These are phyloP conservation scores for Congeria kusceri DNA, from an alignment of 2,888 invertebrate genomes.

Conservation along the genomic window DNA sequence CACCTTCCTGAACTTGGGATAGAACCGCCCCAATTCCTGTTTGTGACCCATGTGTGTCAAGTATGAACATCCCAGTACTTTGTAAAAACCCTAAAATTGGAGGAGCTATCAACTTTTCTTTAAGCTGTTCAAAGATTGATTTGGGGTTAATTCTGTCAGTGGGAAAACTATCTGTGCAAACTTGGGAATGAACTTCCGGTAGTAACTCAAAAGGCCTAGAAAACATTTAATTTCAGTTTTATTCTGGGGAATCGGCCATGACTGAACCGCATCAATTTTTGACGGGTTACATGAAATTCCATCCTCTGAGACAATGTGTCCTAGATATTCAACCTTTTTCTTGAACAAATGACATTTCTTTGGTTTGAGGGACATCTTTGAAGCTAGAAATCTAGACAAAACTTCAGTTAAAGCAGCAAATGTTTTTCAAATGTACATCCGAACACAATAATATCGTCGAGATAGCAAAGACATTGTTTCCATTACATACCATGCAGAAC, in stretches of 20 bases:
- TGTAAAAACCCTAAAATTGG: conserved; percentile 8
- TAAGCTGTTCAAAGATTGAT: conserved; percentile 6
- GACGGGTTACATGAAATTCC: conserved; percentile 36
- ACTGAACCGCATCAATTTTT: conserved; percentile 26
- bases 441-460: too few relatives aligned
- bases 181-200: conserved; percentile 44
- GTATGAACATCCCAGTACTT: neutral
- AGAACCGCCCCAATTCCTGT: conserved; percentile 7
- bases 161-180: conserved; percentile 30
- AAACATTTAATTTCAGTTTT: conserved; percentile 40
- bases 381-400: too few relatives aligned
- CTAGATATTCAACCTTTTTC: conserved; percentile 22
- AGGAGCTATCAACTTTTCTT: neutral
- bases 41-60: conserved; percentile 12
- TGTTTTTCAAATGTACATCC: too few relatives aligned
- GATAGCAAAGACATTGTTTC: too few relatives aligned
- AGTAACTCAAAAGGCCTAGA: conserved; percentile 44
- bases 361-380: too few relatives aligned
- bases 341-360: conserved; percentile 46
- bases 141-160: conserved; percentile 9
- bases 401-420: too few relatives aligned
- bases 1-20: conserved; percentile 12
- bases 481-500: too few relatives aligned
- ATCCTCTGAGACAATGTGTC: conserved; percentile 33
- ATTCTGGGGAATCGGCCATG: conserved; percentile 35